Evolutionary conservation across 2,888 invertebrate species (phyloP).

Genomic region (Gymnoscelis rufifasciata): DNA sequence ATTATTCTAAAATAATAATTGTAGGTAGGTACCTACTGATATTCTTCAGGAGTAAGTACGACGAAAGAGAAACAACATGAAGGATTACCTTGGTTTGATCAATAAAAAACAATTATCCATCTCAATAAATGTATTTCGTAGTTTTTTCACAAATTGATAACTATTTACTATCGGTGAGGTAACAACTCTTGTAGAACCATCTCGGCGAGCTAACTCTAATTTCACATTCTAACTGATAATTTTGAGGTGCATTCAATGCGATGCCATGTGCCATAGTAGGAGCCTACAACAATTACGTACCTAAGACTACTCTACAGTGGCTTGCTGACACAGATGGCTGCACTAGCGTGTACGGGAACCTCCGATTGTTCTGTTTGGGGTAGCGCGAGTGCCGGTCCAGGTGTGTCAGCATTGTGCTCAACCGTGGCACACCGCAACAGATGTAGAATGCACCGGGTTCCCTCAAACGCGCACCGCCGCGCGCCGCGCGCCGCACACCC

Average conservation of each 20-base stretch:
- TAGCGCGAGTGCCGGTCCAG: neutral
- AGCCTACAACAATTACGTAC: conserved; percentile 5
- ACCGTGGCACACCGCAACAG: conserved; percentile 1
- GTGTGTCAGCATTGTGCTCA: conserved; percentile 3
- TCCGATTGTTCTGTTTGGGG: neutral
- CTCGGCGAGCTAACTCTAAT: conserved; percentile 62
- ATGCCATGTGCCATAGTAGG: conserved; percentile 18
- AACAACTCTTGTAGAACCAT: conserved; percentile 71
- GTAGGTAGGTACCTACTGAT: too few relatives aligned
- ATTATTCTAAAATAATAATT: too few relatives aligned
- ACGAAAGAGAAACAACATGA: too few relatives aligned
- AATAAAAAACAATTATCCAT: conserved; percentile 24
- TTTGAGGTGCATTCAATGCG: conserved; percentile 56
- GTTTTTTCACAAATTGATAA: conserved; percentile 69
- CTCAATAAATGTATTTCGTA: conserved; percentile 67
- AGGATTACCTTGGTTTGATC: neutral
- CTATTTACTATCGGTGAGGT: conserved; percentile 77
- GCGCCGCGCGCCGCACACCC: conserved; percentile 44
- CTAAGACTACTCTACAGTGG: conserved; percentile 9
- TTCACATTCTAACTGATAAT: conserved; percentile 63
- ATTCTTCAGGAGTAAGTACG: too few relatives aligned
- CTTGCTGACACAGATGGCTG: neutral
- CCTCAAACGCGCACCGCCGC: conserved; percentile 37
- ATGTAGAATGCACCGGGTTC: conserved; percentile 46
- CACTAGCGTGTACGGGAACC: neutral